phyloP scores from a whole-genome alignment of 2,797 vertebrate species.

The Peromyscus eremicus region DNA sequence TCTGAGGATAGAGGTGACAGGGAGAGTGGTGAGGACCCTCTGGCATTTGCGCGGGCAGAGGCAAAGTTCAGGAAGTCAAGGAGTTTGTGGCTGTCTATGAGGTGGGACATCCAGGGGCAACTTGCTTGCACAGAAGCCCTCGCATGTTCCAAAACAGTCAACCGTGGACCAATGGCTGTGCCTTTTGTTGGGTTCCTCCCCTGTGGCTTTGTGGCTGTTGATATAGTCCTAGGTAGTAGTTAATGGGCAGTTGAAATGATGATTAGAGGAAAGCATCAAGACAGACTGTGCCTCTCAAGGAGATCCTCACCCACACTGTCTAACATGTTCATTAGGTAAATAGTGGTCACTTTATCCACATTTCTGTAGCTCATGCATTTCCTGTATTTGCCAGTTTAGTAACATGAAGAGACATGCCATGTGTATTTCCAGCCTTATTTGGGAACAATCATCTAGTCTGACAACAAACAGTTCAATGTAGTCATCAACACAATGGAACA shows the following conservation, averaged over 20 bases:
- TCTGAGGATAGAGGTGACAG: background rate
- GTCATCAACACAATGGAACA: background rate
- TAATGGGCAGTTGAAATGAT: background rate
- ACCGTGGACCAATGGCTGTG: background rate
- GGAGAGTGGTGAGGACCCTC: too few relatives aligned
- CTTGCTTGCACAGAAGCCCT: background rate
- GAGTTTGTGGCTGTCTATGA: background rate
- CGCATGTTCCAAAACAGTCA: background rate
- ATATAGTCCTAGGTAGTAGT: background rate
- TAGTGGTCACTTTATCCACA: background rate
- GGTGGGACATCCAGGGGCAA: fast-evolving
- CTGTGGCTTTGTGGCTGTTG: background rate
- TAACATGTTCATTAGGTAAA: background rate
- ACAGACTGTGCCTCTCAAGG: background rate
- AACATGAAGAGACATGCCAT: background rate
- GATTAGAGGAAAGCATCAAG: background rate
- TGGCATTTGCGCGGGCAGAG: background rate
- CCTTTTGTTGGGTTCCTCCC: background rate
- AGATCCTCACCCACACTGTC: background rate
- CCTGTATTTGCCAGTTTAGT: background rate
- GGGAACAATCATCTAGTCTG: background rate
- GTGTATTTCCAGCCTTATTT: background rate
- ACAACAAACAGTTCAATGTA: background rate
- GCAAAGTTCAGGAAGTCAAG: background rate
- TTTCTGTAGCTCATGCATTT: background rate